A percentile compares a stretch with the other conserved stretches of the same genome.
Evolutionary conservation across 2,888 invertebrate species (phyloP).

Genomic region (Bellardia pandia): DNA sequence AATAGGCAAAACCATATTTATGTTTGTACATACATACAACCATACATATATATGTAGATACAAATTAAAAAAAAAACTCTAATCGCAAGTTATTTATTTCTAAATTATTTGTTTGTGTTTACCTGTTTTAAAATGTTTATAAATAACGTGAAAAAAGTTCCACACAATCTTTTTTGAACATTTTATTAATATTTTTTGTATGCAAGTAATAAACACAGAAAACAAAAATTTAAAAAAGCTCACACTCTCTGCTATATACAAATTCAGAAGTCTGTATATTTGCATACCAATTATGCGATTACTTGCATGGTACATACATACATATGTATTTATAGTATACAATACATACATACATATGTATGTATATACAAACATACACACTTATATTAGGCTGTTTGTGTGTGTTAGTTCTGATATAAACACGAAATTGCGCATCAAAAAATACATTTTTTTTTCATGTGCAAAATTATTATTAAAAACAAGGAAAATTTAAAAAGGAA

Average conservation of each 20-base stretch:
- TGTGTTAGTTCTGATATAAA: slow-evolving; percentile 25
- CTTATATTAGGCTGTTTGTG: not conserved
- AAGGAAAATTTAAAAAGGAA: not conserved
- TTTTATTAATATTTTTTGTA: not conserved
- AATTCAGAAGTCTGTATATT: not conserved
- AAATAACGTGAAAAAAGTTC: slow-evolving; percentile 17
- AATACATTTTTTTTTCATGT: slow-evolving; percentile 41
- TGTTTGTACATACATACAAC: not conserved
- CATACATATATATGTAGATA: not conserved
- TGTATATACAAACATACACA: not conserved
- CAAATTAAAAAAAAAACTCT: not conserved
- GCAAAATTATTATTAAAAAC: slow-evolving; percentile 50
- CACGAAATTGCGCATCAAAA: slow-evolving; percentile 62
- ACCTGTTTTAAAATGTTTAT: slow-evolving; percentile 20
- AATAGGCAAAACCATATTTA: not conserved
- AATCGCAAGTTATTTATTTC: slow-evolving; percentile 6
- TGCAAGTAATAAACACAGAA: slow-evolving; percentile 17
- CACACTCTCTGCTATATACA: not conserved
- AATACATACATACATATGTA: not conserved
- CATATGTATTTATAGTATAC: not conserved
- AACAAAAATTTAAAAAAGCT: slow-evolving; percentile 6
- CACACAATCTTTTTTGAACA: not conserved
- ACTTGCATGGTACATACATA: not conserved
- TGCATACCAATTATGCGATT: not conserved
- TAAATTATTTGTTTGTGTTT: slow-evolving; percentile 17